Base-by-base conservation (phyloP, 2,113 vertebrate genomes). In the Eulemur macaco region DNA sequence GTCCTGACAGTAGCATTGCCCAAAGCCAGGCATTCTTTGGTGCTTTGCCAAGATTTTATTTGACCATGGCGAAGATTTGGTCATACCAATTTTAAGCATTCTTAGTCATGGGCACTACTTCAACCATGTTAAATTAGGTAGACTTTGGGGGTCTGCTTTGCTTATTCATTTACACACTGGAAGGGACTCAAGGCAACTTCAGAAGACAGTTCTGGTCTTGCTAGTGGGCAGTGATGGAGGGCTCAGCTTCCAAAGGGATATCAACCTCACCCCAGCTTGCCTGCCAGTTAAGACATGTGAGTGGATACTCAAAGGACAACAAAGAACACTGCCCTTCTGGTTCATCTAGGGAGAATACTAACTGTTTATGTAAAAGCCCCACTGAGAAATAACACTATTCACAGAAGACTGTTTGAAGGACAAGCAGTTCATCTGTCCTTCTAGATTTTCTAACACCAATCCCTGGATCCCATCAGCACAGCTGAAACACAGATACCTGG, bases 1-100 rank as follows among this genome's bases (percentile, higher is more conserved):
- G 37, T 97, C 97, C 97, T 97, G 96, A 97, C 97, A 92, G 97
- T 98, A 98, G 97, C 95, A 18, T 27, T 95, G 95, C 94, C 96
- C 95, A 96, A 92, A 97, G 94, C 96, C 96, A 98, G 94, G 93
- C 94, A 92, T 85, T 96, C 95, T 92, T 63, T 52, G 85, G 91
- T 84, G 77, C 45, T 87, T 91, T 94, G 95, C 96, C 97, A 98
- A 97, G 87, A 90, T 92, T 97, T 95, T 96, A 96, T 96, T 94
- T 96, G 95, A 91, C 94, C 39, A 88, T 91, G 95, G 93, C 77
- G 92, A 97, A 86, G 77, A 91, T 92, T 96, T 96, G 94, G 94
- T 94, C 96, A 94, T 92, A 89, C 93, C 97, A 45, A 73, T 94
- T 88, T 94, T 86, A 85, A 92, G 88, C 54, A 47, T 66, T 84